phyloP scores from a whole-genome alignment of 2,888 invertebrate genomes.

The Chymomyza fuscimana region DNA sequence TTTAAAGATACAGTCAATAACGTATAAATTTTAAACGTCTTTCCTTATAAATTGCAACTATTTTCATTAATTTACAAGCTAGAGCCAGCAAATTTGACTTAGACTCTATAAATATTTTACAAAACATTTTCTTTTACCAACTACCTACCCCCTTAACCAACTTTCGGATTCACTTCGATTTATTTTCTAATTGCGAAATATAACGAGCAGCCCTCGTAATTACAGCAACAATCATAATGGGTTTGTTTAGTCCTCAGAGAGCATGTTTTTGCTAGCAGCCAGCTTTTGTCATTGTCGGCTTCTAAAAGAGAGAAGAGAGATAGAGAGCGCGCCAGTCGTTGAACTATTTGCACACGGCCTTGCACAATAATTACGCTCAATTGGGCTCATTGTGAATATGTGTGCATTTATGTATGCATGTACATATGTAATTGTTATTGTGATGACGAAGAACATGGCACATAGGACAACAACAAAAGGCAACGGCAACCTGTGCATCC shows the following conservation, averaged over 20 bases:
- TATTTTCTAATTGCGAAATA: no score
- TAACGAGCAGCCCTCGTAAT: not conserved
- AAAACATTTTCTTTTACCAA: no score
- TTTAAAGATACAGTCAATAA: no score
- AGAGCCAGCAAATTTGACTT: no score
- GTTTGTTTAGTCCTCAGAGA: slow-evolving; percentile 18
- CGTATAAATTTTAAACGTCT: no score
- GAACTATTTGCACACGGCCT: slow-evolving; percentile 69
- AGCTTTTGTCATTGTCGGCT: slow-evolving; percentile 22
- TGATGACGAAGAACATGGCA: not conserved
- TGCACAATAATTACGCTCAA: slow-evolving; percentile 39
- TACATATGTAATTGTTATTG: not conserved
- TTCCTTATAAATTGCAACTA: no score
- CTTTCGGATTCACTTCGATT: no score
- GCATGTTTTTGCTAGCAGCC: slow-evolving; percentile 35
- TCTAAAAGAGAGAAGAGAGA: not conserved
- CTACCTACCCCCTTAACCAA: no score
- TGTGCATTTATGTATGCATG: not conserved
- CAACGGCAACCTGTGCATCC: not conserved
- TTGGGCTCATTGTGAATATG: not conserved
- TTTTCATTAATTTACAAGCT: no score
- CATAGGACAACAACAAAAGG: not conserved
- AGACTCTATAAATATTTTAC: no score
- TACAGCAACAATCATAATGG: slow-evolving; percentile 37
- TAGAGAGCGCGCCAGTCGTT: slow-evolving; percentile 55